phyloP scores from a whole-genome alignment of 2,113 vertebrate species.

The Rhinopomastus cyanomelas region DNA sequence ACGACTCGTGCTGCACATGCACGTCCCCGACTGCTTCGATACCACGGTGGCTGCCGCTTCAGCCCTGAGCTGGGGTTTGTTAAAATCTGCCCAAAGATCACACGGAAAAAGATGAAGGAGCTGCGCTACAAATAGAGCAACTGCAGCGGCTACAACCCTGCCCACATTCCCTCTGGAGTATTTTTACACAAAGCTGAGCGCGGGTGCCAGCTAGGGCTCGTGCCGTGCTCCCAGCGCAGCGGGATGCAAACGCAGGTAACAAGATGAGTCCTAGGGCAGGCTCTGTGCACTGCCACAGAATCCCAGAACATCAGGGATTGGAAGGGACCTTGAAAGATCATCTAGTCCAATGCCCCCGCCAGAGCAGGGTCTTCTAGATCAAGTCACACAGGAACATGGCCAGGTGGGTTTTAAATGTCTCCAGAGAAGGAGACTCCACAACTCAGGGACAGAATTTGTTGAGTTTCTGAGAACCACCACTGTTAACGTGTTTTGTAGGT shows the following conservation, averaged over 20 bases:
- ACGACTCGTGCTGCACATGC: background rate
- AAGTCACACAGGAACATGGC: no score
- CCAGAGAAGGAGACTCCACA: no score
- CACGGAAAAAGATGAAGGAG: conserved; percentile 20
- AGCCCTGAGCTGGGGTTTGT: conserved; percentile 1
- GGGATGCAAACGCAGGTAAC: conserved; percentile 28
- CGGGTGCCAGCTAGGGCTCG: conserved; percentile 35
- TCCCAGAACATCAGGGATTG: no score
- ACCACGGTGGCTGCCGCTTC: background rate
- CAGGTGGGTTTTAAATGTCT: no score
- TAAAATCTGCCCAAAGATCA: conserved; percentile 10
- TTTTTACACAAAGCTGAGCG: conserved; percentile 56
- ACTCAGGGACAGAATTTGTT: background rate
- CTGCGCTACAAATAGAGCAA: conserved; percentile 56
- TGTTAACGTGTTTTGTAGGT: background rate
- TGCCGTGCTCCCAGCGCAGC: conserved; percentile 3
- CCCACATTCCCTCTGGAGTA: background rate
- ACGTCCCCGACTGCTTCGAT: background rate
- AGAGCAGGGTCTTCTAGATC: no score
- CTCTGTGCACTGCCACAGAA: background rate
- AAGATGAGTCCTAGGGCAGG: conserved; percentile 20
- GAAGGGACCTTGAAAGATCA: no score
- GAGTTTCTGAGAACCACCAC: background rate
- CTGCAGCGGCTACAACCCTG: conserved; percentile 17
- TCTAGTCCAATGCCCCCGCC: no score